Evolutionary conservation across 2,797 vertebrate genomes (phyloP).

Genomic region (Acropternis orthonyx): DNA sequence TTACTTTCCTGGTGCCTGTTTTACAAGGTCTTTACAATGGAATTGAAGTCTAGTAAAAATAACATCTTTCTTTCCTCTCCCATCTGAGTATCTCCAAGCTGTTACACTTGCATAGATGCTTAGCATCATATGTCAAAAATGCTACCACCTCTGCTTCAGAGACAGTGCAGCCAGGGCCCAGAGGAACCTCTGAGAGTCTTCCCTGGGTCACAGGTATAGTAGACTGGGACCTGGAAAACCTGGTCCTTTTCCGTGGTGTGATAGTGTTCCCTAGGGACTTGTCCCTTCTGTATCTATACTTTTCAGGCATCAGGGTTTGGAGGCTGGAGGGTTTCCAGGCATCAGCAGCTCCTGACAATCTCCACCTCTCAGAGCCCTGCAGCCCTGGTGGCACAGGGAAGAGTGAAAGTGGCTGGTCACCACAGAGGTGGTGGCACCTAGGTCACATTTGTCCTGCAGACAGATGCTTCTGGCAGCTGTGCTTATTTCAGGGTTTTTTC

Average conservation of each 20-base stretch:
- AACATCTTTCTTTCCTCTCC: not conserved
- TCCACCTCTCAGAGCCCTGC: not conserved
- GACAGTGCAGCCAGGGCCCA: not conserved
- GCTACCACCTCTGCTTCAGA: not conserved
- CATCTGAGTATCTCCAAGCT: not conserved
- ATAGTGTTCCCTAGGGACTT: not conserved
- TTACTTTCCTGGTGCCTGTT: not conserved
- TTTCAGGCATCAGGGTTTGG: not conserved
- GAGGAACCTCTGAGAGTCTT: not conserved
- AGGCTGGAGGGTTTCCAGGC: not conserved
- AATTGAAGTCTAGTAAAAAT: slow-evolving; percentile 6
- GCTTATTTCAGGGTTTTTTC: not conserved
- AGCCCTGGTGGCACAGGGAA: rapidly evolving
- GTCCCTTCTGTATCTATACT: not conserved
- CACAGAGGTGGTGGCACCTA: not conserved
- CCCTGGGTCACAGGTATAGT: not conserved
- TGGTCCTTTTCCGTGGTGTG: not conserved
- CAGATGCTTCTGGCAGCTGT: not conserved
- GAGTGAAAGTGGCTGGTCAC: not conserved
- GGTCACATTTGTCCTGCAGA: not conserved
- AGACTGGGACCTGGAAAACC: not conserved
- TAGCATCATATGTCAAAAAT: not conserved
- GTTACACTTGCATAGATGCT: not conserved
- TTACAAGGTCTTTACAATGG: not conserved
- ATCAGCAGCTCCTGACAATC: not conserved